phyloP scores from a whole-genome alignment of 1,140 invertebrate genomes.

The Sitobion miscanthi region DNA sequence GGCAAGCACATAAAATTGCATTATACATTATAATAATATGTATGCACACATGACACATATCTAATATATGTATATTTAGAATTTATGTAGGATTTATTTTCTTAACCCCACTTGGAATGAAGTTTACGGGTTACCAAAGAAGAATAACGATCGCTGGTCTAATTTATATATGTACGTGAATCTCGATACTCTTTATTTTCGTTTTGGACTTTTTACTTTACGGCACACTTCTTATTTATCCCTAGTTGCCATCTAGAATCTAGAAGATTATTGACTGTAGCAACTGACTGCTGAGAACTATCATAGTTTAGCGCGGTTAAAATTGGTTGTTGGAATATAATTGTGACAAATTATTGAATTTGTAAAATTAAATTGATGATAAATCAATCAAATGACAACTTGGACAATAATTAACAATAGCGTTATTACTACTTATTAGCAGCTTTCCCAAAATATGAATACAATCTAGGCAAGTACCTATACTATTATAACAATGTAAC shows the following conservation, averaged over 20 bases:
- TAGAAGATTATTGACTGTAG: background rate
- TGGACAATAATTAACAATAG: too few relatives aligned
- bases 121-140: slow-evolving; percentile 17
- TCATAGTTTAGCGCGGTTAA: background rate
- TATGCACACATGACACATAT: background rate
- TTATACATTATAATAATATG: background rate
- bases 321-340: background rate
- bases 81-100: slow-evolving; percentile 4
- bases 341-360: background rate
- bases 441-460: too few relatives aligned
- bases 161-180: background rate
- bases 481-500: too few relatives aligned
- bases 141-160: background rate
- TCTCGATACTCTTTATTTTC: background rate
- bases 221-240: background rate
- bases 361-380: too few relatives aligned
- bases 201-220: background rate
- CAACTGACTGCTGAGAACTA: background rate
- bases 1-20: background rate
- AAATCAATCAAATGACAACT: too few relatives aligned
- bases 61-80: background rate
- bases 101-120: background rate
- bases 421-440: too few relatives aligned
- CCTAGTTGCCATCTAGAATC: background rate
- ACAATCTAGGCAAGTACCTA: too few relatives aligned